Evolutionary conservation across 2,888 invertebrate genomes (phyloP), one percentile per base, ranked within the genome.

Genomic region (Tanytarsus gracilentus): DNA sequence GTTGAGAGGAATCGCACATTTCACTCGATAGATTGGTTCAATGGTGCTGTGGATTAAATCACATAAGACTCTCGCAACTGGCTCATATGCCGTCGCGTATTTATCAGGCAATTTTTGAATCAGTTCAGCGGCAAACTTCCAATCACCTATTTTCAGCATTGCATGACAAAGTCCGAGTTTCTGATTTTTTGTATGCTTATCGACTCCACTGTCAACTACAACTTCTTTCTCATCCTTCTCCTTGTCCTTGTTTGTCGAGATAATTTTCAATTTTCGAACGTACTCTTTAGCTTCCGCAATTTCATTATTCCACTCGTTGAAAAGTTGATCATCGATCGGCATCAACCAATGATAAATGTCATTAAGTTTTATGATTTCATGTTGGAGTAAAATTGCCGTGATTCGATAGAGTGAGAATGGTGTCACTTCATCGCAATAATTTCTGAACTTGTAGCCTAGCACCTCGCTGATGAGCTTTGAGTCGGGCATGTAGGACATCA

Each of bases 161-260:
- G 95, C 93, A 71, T 94, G 91, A 67, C 92, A 87, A 23, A 99
- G 77, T 25, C 94, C 91, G 67, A 96, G 82, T 75, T 98, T 98
- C 74, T 99, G 97, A 76, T 99, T 98, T 65, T 72, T 65, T 65
- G 69, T 65, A 62, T 70, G 72, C 61, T 71, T 72, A 25, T 72
- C 72, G 68, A 70, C 9, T 4, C 11, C 26, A 4, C 26, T 14
- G 2, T 60, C 86, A 39, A 79, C 63, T 50, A 73, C 77, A 14
- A 85, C 81, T 64, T 85, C 86, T 68, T 85, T 85, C 30, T 86
- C 83, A 63, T 85, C 86, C 67, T 84, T 85, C 30, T 86, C 83
- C 69, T 86, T 88, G 55, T 84, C 85, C 66, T 85, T 86, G 67
- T 85, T 86, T n/a, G 86, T 85, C 14, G 85, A 84, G 16, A 93